A percentile compares a stretch with the other conserved stretches of the same genome.
Conservation (phyloP, 2,113 vertebrate genomes). For the Ptyas mucosa region DNA sequence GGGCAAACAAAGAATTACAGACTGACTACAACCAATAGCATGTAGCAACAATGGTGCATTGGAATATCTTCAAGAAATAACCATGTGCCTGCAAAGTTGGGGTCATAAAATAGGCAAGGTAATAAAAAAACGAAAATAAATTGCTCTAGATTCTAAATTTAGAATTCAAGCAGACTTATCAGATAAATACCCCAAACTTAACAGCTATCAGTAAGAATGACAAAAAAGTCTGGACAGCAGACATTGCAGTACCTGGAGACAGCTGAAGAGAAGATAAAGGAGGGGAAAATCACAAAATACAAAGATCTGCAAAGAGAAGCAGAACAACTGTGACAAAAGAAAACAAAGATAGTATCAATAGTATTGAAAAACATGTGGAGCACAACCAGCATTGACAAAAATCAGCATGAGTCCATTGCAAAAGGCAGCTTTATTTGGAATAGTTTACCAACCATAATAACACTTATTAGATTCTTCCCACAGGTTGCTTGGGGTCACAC, state of each 20-base stretch:
- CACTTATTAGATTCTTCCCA: not conserved
- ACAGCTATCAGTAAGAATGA: not conserved
- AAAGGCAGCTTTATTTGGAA: too few relatives aligned
- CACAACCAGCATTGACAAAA: too few relatives aligned
- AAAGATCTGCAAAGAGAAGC: not conserved
- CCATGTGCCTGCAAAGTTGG: not conserved
- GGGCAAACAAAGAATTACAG: not conserved
- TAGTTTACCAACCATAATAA: not conserved
- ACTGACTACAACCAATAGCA: not conserved
- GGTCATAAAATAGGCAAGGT: not conserved
- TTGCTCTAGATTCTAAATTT: not conserved
- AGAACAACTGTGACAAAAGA: not conserved
- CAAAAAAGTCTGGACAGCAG: too few relatives aligned
- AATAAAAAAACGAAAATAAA: not conserved
- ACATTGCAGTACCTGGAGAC: too few relatives aligned
- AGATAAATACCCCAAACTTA: not conserved
- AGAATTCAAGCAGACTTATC: not conserved
- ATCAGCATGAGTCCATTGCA: too few relatives aligned
- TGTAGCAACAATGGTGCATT: not conserved
- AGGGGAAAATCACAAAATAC: too few relatives aligned
- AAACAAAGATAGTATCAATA: not conserved
- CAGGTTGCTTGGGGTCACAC: not conserved
- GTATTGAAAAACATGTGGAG: too few relatives aligned
- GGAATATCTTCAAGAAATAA: not conserved
- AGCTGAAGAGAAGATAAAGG: too few relatives aligned